Percentiles rank a stretch among this genome's conserved stretches.
Evolutionary conservation across 1,140 invertebrate species (phyloP).

Genomic region (Drosophila mauritiana): DNA sequence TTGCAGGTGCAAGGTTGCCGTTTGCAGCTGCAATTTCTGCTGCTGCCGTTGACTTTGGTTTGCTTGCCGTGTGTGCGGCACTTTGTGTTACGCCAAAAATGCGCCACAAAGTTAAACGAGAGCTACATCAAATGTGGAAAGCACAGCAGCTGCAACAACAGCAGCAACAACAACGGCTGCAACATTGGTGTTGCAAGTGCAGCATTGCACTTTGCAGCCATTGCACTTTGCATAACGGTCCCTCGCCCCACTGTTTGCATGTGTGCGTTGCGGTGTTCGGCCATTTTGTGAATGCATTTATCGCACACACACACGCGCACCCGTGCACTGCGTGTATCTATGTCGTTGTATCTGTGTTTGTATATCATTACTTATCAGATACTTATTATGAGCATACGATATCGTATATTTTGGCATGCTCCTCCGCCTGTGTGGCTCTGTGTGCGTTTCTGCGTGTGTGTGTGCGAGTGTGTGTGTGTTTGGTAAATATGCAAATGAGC

Average conservation of each 20-base stretch:
- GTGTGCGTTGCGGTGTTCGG: conserved; percentile 68
- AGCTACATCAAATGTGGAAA: conserved; percentile 51
- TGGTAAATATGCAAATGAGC: conserved; percentile 82
- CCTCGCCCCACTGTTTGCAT: conserved; percentile 48
- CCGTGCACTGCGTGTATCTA: conserved; percentile 15
- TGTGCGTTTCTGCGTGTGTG: no score
- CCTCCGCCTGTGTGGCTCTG: conserved; percentile 6
- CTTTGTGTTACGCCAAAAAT: conserved; percentile 81
- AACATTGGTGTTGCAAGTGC: conserved; percentile 33
- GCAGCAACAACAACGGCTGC: conserved; percentile 11
- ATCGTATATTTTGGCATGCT: conserved; percentile 80
- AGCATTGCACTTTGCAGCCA: conserved; percentile 60
- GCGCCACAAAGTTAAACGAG: conserved; percentile 80
- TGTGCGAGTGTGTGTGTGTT: conserved; percentile 41
- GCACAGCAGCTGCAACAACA: conserved; percentile 33
- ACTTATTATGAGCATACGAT: conserved; percentile 82
- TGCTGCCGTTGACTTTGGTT: conserved; percentile 64
- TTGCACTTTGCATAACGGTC: conserved; percentile 79
- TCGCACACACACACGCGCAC: conserved; percentile 12
- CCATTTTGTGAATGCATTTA: conserved; percentile 76
- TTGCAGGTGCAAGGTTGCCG: conserved; percentile 1
- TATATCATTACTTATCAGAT: conserved; percentile 84
- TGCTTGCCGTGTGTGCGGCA: conserved; percentile 46
- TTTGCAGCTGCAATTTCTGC: conserved; percentile 29
- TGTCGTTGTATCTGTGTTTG: conserved; percentile 69